phyloP scores from a whole-genome alignment of 2,888 invertebrate genomes.

The Saturnia pavonia region DNA sequence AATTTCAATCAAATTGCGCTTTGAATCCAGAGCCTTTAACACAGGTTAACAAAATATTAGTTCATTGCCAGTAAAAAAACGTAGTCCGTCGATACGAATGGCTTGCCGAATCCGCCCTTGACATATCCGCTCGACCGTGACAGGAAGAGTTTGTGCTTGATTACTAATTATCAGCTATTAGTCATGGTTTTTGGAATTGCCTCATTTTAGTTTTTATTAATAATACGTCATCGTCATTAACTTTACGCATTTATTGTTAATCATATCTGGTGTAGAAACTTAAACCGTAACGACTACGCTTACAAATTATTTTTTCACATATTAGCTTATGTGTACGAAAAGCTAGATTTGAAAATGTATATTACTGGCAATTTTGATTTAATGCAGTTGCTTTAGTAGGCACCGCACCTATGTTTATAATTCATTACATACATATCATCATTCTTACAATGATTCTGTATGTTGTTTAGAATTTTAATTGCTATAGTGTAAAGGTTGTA shows the following conservation, averaged over 20 bases:
- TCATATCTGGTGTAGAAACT: not conserved
- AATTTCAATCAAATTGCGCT: no score
- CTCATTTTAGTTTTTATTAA: not conserved
- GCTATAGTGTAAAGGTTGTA: no score
- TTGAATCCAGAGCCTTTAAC: not conserved
- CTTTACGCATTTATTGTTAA: not conserved
- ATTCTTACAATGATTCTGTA: no score
- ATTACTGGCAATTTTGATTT: no score
- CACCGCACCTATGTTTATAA: no score
- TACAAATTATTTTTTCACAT: no score
- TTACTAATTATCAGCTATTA: constrained; percentile 56
- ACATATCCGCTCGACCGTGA: constrained; percentile 50
- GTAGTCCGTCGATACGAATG: not conserved
- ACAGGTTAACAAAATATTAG: constrained; percentile 1
- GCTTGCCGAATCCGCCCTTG: constrained; percentile 43
- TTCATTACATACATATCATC: no score
- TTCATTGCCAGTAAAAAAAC: not conserved
- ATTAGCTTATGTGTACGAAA: no score
- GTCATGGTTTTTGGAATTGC: constrained; percentile 43
- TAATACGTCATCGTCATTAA: not conserved
- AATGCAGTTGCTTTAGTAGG: no score
- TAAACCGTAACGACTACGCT: not conserved
- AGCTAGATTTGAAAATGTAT: no score
- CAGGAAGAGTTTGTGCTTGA: constrained; percentile 49
- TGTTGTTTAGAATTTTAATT: no score